Conservation (phyloP, 1,140 invertebrate genomes). For the Nasonia longicornis region DNA sequence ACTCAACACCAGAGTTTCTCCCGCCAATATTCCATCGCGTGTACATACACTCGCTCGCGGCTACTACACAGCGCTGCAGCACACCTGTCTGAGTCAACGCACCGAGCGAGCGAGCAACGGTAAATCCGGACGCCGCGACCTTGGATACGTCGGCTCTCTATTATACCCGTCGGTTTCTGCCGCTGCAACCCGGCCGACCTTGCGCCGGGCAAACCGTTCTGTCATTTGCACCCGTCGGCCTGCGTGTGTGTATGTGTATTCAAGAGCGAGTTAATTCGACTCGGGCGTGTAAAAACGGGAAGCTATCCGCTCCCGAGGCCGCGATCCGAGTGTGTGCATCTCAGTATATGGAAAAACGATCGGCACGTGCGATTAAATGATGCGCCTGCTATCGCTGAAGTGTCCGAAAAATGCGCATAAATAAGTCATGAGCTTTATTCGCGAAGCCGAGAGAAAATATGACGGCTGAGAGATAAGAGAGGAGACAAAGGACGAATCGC, state of each 20-base stretch:
- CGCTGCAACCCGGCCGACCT: constrained; percentile 4
- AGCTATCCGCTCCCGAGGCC: neutral
- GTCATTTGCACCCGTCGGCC: neutral
- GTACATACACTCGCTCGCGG: neutral
- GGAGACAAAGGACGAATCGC: constrained; percentile 22
- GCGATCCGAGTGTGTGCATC: neutral
- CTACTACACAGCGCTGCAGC: neutral
- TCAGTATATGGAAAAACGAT: no score
- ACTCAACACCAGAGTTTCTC: no score
- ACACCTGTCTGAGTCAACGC: constrained; percentile 36
- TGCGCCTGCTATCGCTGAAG: no score
- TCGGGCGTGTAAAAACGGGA: neutral
- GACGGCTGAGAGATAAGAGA: neutral
- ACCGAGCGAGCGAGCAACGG: constrained; percentile 38
- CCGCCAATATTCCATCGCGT: no score
- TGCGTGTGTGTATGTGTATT: neutral
- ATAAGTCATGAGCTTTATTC: constrained; percentile 15
- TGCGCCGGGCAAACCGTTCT: constrained; percentile 2
- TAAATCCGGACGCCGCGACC: constrained; percentile 35
- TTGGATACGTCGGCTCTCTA: neutral
- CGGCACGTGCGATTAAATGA: no score
- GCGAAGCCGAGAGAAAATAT: neutral
- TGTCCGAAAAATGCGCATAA: neutral
- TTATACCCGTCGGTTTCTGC: no score
- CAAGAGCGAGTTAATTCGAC: no score